A percentile compares a stretch with the other conserved stretches of the same genome.
These are phyloP conservation scores for Sminthurinus aureus DNA, from an alignment of 2,888 invertebrate genomes.

Conservation along the genomic window DNA sequence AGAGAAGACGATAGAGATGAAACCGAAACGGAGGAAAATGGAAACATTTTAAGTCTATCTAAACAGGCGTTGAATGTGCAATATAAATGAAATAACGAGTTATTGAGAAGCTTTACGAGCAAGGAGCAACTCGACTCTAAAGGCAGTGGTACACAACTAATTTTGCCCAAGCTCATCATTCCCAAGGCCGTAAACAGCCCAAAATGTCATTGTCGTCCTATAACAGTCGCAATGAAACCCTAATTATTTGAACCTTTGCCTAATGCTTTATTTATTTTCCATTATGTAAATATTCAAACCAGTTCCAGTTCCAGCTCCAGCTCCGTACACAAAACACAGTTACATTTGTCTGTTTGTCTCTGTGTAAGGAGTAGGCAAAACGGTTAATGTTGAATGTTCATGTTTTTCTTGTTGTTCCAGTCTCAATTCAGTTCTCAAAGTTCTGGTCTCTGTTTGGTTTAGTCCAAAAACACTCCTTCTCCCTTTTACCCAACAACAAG, in stretches of 20 bases:
- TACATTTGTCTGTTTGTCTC: too few relatives aligned
- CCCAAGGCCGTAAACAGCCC: slow-evolving; percentile 16
- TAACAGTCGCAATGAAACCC: slow-evolving; percentile 4
- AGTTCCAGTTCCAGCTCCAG: too few relatives aligned
- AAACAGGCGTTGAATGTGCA: slow-evolving; percentile 8
- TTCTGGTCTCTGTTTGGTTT: too few relatives aligned
- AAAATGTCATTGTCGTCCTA: slow-evolving; percentile 1
- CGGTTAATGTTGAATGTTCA: too few relatives aligned
- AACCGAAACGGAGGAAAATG: background rate
- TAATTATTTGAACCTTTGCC: slow-evolving; percentile 32
- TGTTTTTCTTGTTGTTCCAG: too few relatives aligned
- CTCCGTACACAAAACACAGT: too few relatives aligned
- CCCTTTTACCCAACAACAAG: background rate
- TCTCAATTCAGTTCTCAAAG: too few relatives aligned
- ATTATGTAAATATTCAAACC: slow-evolving; percentile 3
- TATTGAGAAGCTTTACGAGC: slow-evolving; percentile 33
- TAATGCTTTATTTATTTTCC: slow-evolving; percentile 36
- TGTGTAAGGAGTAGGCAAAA: too few relatives aligned
- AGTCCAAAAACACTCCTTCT: background rate
- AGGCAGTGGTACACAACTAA: slow-evolving; percentile 13
- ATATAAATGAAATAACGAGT: slow-evolving; percentile 41
- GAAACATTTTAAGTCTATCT: slow-evolving; percentile 22
- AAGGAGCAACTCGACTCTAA: slow-evolving; percentile 11
- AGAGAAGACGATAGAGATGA: too few relatives aligned
- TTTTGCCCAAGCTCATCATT: slow-evolving; percentile 36